Percentiles rank a stretch among this genome's conserved stretches.
These are phyloP conservation scores for Gnatocerus cornutus DNA, from an alignment of 2,888 invertebrate species.

Conservation along the genomic window DNA sequence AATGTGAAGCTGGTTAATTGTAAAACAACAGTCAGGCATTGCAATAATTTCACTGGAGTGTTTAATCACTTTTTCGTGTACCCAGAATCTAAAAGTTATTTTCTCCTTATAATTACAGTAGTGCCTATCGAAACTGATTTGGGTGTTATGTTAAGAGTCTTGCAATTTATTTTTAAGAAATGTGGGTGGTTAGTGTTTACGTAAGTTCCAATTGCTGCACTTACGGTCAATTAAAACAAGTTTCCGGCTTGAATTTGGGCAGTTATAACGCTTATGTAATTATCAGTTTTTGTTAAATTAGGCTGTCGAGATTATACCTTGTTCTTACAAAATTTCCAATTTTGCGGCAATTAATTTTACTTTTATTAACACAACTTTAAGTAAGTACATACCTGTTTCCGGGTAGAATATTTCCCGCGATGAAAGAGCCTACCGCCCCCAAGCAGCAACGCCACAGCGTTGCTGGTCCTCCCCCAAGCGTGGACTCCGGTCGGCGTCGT, in stretches of 20 bases:
- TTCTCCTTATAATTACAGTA: too few species aligned
- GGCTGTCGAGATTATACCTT: too few species aligned
- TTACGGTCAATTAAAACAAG: neutral
- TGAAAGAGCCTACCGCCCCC: constrained; percentile 41
- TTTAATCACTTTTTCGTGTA: too few species aligned
- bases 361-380: too few species aligned
- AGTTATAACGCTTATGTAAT: too few species aligned
- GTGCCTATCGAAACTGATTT: neutral
- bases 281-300: too few species aligned
- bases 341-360: too few species aligned
- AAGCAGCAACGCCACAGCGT: constrained; percentile 65
- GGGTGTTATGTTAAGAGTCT: neutral
- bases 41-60: too few species aligned
- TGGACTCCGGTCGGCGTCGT: constrained; percentile 67
- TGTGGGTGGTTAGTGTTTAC: neutral
- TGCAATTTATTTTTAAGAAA: neutral
- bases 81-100: too few species aligned
- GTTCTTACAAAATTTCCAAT: too few species aligned
- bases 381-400: neutral
- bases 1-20: neutral
- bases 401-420: constrained; percentile 1
- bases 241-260: too few species aligned
- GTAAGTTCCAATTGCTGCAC: neutral
- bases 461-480: constrained; percentile 56
- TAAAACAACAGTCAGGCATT: too few species aligned